Conservation (phyloP, 2,797 vertebrate genomes). For the Petrocephalus sullivani region DNA sequence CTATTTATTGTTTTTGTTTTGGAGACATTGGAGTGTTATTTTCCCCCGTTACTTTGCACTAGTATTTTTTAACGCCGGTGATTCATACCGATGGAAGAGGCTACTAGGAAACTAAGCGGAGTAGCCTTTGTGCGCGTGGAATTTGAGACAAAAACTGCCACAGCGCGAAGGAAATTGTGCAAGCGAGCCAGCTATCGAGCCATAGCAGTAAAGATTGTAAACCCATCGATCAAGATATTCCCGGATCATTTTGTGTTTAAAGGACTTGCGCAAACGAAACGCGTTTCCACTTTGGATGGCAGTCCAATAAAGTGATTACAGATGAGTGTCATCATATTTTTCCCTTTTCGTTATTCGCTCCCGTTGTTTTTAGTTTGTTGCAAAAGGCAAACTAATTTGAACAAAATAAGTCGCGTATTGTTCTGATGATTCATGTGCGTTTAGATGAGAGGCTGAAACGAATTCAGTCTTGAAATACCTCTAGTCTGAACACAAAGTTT, state of each 20-base stretch:
- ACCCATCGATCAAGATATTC: neutral
- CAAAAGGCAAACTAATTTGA: neutral
- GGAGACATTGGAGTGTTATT: neutral
- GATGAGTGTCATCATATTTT: neutral
- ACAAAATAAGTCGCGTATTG: neutral
- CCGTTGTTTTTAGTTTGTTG: neutral
- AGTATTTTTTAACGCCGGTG: neutral
- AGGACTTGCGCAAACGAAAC: neutral
- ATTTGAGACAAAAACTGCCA: constrained; percentile 22
- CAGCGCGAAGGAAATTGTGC: constrained; percentile 6
- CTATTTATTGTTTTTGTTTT: neutral
- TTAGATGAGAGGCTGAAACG: neutral
- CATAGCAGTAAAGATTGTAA: neutral
- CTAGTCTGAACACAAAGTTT: neutral
- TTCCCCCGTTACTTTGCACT: neutral
- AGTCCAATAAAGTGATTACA: constrained; percentile 1
- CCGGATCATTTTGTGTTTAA: neutral
- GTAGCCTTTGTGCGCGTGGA: neutral
- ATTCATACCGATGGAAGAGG: neutral
- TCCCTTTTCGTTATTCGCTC: neutral
- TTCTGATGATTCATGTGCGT: neutral
- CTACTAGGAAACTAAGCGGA: constrained; percentile 3
- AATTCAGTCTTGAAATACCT: neutral
- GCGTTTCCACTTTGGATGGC: neutral
- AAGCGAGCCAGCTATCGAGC: constrained; percentile 10